These are phyloP conservation scores for Gymnothorax javanicus DNA, from an alignment of 2,797 vertebrate genomes.

Conservation along the genomic window DNA sequence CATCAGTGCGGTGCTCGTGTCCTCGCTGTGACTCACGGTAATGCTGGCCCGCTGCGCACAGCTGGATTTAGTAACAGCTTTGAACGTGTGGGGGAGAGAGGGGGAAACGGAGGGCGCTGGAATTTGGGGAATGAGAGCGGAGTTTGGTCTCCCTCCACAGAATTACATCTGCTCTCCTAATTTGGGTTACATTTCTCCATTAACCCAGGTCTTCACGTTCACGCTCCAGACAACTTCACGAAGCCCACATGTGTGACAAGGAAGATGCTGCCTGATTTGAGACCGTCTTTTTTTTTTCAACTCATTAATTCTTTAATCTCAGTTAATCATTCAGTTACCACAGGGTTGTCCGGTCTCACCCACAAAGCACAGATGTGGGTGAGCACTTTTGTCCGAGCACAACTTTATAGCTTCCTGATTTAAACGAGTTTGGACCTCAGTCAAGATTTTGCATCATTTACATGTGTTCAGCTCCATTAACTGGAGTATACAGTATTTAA, in stretches of 20 bases:
- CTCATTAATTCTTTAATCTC: not conserved
- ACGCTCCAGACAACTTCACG: not conserved
- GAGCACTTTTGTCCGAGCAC: not conserved
- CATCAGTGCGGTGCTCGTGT: not conserved
- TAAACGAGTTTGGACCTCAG: not conserved
- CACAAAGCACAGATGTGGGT: not conserved
- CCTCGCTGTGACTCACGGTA: constrained; percentile 15
- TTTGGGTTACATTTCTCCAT: not conserved
- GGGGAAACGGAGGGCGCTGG: constrained; percentile 1
- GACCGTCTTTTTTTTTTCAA: not conserved
- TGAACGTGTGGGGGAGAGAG: not conserved
- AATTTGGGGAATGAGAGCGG: constrained; percentile 17
- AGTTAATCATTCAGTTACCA: not conserved
- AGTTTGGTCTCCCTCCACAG: constrained; percentile 1
- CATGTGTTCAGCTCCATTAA: not conserved
- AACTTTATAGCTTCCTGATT: not conserved
- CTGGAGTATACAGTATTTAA: not conserved
- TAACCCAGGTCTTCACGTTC: not conserved
- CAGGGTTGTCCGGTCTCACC: not conserved
- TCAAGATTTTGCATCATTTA: not conserved
- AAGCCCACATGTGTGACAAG: not conserved
- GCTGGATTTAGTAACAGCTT: constrained; percentile 18
- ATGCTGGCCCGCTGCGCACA: not conserved
- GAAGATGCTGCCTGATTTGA: constrained; percentile 1
- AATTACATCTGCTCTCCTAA: constrained; percentile 1